phyloP scores from a whole-genome alignment of 2,888 invertebrate genomes.

The Nomada fucata region DNA sequence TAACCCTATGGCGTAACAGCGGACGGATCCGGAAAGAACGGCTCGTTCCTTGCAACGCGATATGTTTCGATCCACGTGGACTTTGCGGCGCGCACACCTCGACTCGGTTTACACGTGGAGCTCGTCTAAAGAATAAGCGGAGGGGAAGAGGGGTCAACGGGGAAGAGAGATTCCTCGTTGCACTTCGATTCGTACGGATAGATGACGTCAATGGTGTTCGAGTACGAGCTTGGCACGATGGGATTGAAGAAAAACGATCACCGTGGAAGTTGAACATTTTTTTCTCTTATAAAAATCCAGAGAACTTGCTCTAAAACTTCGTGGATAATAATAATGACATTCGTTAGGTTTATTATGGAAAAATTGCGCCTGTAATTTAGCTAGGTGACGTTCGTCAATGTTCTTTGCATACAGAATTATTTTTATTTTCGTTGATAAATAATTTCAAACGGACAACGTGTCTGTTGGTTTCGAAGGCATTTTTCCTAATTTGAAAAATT shows the following conservation, averaged over 20 bases:
- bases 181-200: conserved; percentile 39
- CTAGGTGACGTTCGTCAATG: too few relatives aligned
- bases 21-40: conserved; percentile 36
- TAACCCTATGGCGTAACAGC: conserved; percentile 53
- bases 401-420: too few relatives aligned
- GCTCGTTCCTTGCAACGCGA: conserved; percentile 60
- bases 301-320: too few relatives aligned
- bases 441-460: too few relatives aligned
- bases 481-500: too few relatives aligned
- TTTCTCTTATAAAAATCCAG: neutral
- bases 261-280: neutral
- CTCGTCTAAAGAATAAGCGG: neutral
- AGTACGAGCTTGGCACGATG: conserved; percentile 1
- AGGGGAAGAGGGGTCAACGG: neutral
- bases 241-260: conserved; percentile 14
- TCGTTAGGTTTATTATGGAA: too few relatives aligned
- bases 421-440: too few relatives aligned
- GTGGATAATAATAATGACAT: too few relatives aligned
- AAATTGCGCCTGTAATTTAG: too few relatives aligned
- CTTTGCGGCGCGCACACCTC: conserved; percentile 4
- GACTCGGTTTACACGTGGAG: conserved; percentile 59
- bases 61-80: conserved; percentile 58
- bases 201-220: conserved; percentile 15
- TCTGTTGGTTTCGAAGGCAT: too few relatives aligned
- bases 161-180: conserved; percentile 20